Conservation (phyloP, 1,140 invertebrate genomes). For the Chelonus insularis region DNA sequence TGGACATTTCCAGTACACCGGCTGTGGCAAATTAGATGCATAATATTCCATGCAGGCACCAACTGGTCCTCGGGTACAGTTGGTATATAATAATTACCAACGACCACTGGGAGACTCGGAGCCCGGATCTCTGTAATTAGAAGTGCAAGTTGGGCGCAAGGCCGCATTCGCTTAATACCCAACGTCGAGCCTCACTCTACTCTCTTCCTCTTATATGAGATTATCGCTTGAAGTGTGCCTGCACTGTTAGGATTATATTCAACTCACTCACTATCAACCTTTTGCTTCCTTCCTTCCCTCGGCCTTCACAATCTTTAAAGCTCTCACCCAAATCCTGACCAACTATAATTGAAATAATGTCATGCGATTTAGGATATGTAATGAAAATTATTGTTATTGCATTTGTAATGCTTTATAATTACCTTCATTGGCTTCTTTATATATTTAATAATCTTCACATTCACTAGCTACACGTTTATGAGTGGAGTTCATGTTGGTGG, state of each 20-base stretch:
- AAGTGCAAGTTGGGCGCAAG: slow-evolving; percentile 23
- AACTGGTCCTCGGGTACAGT: slow-evolving; percentile 21
- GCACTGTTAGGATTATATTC: slow-evolving; percentile 22
- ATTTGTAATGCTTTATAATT: too few species aligned
- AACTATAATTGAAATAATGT: slow-evolving; percentile 1
- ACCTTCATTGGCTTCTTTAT: too few species aligned
- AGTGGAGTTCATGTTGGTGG: too few species aligned
- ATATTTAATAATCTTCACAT: too few species aligned
- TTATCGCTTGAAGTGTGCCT: slow-evolving; percentile 17
- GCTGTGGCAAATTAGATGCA: slow-evolving; percentile 29
- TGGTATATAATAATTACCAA: slow-evolving; percentile 31
- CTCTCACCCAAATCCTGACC: background rate
- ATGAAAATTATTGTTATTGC: too few species aligned
- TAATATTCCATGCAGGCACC: slow-evolving; percentile 29
- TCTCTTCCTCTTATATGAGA: slow-evolving; percentile 3
- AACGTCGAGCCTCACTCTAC: slow-evolving; percentile 4
- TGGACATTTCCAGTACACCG: slow-evolving; percentile 19
- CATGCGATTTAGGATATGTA: background rate
- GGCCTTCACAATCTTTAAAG: too few species aligned
- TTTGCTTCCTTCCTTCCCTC: background rate
- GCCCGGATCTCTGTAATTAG: slow-evolving; percentile 27
- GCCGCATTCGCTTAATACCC: slow-evolving; percentile 24
- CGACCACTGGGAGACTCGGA: slow-evolving; percentile 18
- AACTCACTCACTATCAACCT: slow-evolving; percentile 22
- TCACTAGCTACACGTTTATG: too few species aligned